These are phyloP conservation scores for Sebastes minor DNA, from an alignment of 2,797 vertebrate species.

Conservation along the genomic window DNA sequence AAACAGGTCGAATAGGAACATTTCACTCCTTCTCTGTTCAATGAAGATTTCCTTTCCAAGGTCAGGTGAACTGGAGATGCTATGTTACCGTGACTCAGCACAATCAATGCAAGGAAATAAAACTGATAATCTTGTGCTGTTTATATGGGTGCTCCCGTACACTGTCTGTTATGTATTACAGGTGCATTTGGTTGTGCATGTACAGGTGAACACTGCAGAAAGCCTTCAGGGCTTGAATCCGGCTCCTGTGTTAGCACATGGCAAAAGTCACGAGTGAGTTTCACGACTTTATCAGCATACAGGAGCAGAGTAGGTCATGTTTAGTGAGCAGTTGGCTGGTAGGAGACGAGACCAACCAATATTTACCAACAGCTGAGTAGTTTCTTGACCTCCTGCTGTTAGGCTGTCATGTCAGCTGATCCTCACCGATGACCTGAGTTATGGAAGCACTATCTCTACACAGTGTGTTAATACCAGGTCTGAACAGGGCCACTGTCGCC, in stretches of 20 bases:
- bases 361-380: slow-evolving; percentile 18
- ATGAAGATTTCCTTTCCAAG: background rate
- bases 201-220: background rate
- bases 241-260: background rate
- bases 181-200: background rate
- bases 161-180: background rate
- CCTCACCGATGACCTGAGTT: slow-evolving; percentile 10
- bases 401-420: background rate
- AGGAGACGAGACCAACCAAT: slow-evolving; percentile 6
- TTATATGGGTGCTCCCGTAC: background rate
- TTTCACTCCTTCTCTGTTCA: background rate
- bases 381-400: background rate
- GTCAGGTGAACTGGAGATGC: background rate
- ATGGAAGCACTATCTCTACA: slow-evolving; percentile 5
- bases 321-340: slow-evolving; percentile 7
- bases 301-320: background rate
- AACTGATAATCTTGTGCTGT: background rate
- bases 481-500: background rate
- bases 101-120: background rate
- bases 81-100: background rate
- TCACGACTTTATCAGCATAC: slow-evolving; percentile 1
- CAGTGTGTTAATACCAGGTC: no score
- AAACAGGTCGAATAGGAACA: background rate
- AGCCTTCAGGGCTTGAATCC: background rate
- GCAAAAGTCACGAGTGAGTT: background rate